phyloP scores from a whole-genome alignment of 2,888 invertebrate genomes.

The Polymixis lichenea region DNA sequence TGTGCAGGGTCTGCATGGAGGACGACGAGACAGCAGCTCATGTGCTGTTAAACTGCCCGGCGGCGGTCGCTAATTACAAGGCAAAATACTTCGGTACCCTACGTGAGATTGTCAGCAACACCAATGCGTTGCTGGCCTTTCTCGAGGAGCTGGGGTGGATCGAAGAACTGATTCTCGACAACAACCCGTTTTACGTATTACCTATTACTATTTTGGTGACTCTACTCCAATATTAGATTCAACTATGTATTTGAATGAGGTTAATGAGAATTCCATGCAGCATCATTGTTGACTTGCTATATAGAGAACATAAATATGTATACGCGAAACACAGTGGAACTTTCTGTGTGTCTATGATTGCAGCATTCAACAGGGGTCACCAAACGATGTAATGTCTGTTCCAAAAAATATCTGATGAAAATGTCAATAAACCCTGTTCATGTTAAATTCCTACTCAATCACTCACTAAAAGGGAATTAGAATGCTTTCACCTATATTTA shows the following conservation, averaged over 20 bases:
- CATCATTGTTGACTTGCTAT: neutral
- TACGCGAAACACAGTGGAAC: neutral
- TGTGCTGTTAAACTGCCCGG: too few relatives aligned
- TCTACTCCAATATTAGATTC: neutral
- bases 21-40: too few relatives aligned
- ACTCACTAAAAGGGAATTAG: neutral
- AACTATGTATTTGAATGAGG: neutral
- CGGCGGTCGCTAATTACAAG: too few relatives aligned
- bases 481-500: neutral
- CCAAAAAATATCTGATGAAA: neutral
- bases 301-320: neutral
- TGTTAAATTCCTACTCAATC: neutral
- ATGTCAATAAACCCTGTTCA: neutral
- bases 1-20: too few relatives aligned
- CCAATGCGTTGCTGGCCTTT: too few relatives aligned
- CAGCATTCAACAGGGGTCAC: neutral
- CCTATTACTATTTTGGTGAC: neutral
- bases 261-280: neutral
- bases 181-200: too few relatives aligned
- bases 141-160: too few relatives aligned
- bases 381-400: neutral
- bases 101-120: too few relatives aligned
- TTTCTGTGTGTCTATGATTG: neutral
- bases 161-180: too few relatives aligned
- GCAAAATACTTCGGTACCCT: too few relatives aligned